Conservation (phyloP, 1,140 invertebrate species). For the Heliconius hewitsoni region DNA sequence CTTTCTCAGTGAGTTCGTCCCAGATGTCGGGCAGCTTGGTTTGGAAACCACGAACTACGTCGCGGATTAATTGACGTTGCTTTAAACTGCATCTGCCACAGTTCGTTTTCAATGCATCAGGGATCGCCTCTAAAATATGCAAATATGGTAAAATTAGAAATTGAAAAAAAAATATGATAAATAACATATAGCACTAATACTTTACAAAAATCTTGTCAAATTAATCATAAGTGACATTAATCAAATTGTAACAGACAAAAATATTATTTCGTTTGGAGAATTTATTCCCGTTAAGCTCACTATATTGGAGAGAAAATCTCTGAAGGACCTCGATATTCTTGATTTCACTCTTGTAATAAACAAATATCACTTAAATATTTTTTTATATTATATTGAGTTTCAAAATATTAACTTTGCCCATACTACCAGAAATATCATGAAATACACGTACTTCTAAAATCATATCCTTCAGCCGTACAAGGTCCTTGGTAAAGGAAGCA, state of each 20-base stretch:
- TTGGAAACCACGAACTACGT: constrained; percentile 24
- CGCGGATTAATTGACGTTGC: constrained; percentile 35
- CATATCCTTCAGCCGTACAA: constrained; percentile 86
- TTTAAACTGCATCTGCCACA: constrained; percentile 41
- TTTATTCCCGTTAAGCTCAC: too few relatives aligned
- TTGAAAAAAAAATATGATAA: background rate
- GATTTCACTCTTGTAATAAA: background rate
- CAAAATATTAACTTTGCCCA: too few relatives aligned
- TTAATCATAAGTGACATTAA: too few relatives aligned
- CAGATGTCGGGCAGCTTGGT: constrained; percentile 27
- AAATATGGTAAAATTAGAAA: background rate
- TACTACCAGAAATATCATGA: background rate
- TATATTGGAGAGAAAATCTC: too few relatives aligned
- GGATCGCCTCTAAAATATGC: constrained; percentile 32
- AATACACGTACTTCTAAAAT: constrained; percentile 85
- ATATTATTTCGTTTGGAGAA: too few relatives aligned
- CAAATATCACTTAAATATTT: too few relatives aligned
- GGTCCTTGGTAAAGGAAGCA: constrained; percentile 86
- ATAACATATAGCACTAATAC: background rate
- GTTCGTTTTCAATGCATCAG: constrained; percentile 32
- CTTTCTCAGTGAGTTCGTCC: constrained; percentile 31
- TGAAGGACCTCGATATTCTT: too few relatives aligned
- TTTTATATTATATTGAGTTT: background rate
- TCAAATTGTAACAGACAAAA: too few relatives aligned
- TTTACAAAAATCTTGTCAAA: too few relatives aligned